These are phyloP conservation scores for Limanda limanda DNA, from an alignment of 2,113 vertebrate genomes.

Conservation along the genomic window DNA sequence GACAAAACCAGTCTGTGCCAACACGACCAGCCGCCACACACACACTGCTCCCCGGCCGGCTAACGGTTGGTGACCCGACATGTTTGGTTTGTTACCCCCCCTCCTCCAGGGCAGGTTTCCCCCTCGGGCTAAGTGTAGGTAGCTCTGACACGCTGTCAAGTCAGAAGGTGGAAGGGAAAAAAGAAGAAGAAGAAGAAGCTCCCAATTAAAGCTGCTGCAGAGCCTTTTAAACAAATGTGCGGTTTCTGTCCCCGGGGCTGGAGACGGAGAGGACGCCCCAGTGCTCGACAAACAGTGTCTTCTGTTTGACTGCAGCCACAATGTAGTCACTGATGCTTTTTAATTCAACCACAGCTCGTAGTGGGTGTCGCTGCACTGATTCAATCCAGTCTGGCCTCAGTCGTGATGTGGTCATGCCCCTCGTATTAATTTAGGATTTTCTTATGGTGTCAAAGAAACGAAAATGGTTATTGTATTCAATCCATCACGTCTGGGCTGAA, in stretches of 20 bases:
- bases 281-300: neutral
- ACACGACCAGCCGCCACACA: conserved; percentile 31
- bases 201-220: conserved; percentile 5
- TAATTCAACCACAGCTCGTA: no score
- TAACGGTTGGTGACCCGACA: neutral
- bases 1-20: conserved; percentile 52
- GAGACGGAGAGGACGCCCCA: conserved; percentile 28
- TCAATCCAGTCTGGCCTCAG: neutral
- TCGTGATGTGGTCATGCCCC: conserved; percentile 6
- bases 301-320: neutral
- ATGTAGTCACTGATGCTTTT: neutral
- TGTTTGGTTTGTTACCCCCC: neutral
- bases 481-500: neutral
- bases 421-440: conserved; percentile 3
- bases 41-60: conserved; percentile 16
- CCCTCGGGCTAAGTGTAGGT: conserved; percentile 33
- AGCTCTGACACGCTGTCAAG: conserved; percentile 55
- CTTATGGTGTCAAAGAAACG: neutral
- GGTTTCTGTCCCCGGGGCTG: conserved; percentile 2
- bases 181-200: neutral
- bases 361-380: neutral
- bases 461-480: neutral
- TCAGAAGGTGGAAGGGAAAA: conserved; percentile 5
- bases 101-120: neutral
- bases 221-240: neutral